Conservation (phyloP, 2,888 invertebrate species). For the Heteromyza rotundicornis region DNA sequence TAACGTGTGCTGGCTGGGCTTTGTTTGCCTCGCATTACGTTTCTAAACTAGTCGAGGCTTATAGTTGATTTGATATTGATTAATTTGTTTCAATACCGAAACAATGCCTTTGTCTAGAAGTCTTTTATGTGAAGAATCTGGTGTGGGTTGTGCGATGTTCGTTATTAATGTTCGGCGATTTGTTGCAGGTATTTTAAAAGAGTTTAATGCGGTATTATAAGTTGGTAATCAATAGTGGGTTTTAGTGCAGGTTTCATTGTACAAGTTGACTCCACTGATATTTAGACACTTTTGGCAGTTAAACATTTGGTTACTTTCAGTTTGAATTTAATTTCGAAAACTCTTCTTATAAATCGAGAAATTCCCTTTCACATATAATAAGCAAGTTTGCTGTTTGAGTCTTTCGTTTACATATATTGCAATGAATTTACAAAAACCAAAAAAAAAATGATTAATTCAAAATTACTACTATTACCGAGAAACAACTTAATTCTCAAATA, state of each 20-base stretch:
- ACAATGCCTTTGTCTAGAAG: neutral
- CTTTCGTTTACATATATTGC: no score
- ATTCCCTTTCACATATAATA: no score
- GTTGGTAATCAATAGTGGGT: neutral
- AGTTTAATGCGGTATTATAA: slow-evolving; percentile 31
- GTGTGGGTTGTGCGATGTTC: neutral
- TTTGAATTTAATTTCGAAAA: no score
- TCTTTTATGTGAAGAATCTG: neutral
- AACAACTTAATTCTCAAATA: slow-evolving; percentile 51
- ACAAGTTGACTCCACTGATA: no score
- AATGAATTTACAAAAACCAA: no score
- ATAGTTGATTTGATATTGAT: slow-evolving; percentile 2
- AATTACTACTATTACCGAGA: no score
- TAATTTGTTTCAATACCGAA: slow-evolving; percentile 14
- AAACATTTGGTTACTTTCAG: no score
- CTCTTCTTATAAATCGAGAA: no score
- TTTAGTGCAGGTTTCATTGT: neutral
- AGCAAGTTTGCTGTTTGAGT: no score
- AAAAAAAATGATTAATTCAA: no score
- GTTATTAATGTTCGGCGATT: slow-evolving; percentile 31
- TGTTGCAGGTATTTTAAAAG: slow-evolving; percentile 38
- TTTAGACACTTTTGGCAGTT: no score
- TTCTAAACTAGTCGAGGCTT: slow-evolving; percentile 1
- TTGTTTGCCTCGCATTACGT: neutral
- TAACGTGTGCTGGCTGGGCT: slow-evolving; percentile 13